Base-by-base conservation (phyloP, 1,140 invertebrate species). In the Agrypnia vestita region DNA sequence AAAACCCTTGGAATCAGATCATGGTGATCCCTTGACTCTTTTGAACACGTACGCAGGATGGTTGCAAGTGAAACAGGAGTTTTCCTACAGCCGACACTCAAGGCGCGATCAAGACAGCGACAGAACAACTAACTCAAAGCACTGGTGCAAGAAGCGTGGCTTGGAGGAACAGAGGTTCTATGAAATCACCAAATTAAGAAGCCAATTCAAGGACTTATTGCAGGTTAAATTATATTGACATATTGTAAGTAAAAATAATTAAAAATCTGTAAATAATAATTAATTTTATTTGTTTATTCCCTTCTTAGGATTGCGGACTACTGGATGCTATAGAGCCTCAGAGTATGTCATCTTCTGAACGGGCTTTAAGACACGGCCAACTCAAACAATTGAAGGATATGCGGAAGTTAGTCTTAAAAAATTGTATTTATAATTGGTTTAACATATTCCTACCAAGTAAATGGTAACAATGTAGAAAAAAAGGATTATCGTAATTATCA, bases 101-200 rank as follows among this genome's bases (percentile, higher is more conserved):
- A 76, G 76, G 56, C 15, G 61, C 55, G 72, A 78, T 21, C 25
- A 51, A 4, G 76, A 51, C 12, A 56, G 56, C 3, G 76, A 74
- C 55, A 85, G 88, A 17, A 56, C 84, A 0, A 88, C 89, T n/a
- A 90, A 89, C 25, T 89, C 90, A 0, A 90, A 93, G 71, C 93
- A 93, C 82, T 99, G 98, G 98, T 98, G 97, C 84, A 93, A 91
- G 83, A 91, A 94, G 77, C 88, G 96, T 79, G 97, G 97, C 4
- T 89, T 99, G 4, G 97, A 99, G 88, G 98, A 99, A 85, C 97
- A 99, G 86, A 90, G 98, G 71, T 96, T 99, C 86, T 99, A 99
- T 85, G 98, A 99, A 89, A 95, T 98, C 84, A 97, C 94, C 0
- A 99, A 99, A 91, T 87, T 99, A 3, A 91, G 97, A 46, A 90